phyloP scores from a whole-genome alignment of 2,888 invertebrate genomes.

The Zaprionus lineosus region DNA sequence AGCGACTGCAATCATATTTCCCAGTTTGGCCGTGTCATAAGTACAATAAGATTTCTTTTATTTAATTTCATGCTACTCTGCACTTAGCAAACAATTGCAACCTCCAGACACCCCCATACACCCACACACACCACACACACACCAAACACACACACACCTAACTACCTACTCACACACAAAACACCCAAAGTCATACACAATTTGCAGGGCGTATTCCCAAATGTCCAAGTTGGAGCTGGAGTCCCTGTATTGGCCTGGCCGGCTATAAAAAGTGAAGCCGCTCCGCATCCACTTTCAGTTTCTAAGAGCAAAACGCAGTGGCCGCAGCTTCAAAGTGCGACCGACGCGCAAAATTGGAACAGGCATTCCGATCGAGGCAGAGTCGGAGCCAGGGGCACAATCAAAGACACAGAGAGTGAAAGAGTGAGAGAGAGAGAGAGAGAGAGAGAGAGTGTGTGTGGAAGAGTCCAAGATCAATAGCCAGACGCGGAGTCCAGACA shows the following conservation, averaged over 20 bases:
- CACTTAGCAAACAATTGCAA: conserved; percentile 75
- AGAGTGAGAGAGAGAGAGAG: too few relatives aligned
- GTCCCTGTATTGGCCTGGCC: conserved; percentile 33
- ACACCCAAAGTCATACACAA: conserved; percentile 11
- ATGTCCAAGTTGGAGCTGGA: conserved; percentile 47
- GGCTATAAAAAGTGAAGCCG: conserved; percentile 76
- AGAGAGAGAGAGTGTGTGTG: too few relatives aligned
- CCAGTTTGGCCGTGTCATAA: conserved; percentile 44
- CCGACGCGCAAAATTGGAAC: conserved; percentile 67
- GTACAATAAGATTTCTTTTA: conserved; percentile 54
- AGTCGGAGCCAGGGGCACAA: conserved; percentile 6
- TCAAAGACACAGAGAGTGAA: neutral
- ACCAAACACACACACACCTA: too few relatives aligned
- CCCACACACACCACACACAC: conserved; percentile 17
- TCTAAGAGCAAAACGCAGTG: conserved; percentile 64
- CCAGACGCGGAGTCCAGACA: conserved; percentile 47
- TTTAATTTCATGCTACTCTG: conserved; percentile 81
- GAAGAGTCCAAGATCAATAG: too few relatives aligned
- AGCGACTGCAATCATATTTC: conserved; percentile 49
- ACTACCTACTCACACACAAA: conserved; percentile 15
- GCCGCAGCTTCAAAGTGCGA: conserved; percentile 55
- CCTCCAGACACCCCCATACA: too few relatives aligned
- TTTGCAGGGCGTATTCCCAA: conserved; percentile 69
- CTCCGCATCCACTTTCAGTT: conserved; percentile 77
- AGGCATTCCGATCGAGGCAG: conserved; percentile 38